A percentile compares a stretch with the other conserved stretches of the same genome.
Evolutionary conservation across 2,888 invertebrate species (phyloP).

Genomic region (Crossocerus cetratus): DNA sequence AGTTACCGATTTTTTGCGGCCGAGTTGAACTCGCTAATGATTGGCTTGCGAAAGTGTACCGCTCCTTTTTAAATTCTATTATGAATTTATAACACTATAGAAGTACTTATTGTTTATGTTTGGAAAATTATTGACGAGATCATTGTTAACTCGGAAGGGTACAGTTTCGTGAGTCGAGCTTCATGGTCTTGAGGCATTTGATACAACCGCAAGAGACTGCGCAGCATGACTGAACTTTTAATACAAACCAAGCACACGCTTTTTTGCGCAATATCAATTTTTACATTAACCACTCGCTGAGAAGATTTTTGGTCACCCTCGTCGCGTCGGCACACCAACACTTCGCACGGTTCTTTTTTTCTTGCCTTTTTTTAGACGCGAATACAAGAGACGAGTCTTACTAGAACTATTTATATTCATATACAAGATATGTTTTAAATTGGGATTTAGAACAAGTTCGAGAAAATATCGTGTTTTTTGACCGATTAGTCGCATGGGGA

Average conservation of each 20-base stretch:
- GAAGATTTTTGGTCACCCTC: constrained; percentile 24
- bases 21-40: constrained; percentile 1
- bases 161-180: neutral
- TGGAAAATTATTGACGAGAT: too few relatives aligned
- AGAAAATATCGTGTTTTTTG: too few relatives aligned
- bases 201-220: constrained; percentile 7
- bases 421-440: too few relatives aligned
- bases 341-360: constrained; percentile 11
- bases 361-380: constrained; percentile 10
- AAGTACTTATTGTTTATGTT: too few relatives aligned
- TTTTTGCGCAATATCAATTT: constrained; percentile 35
- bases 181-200: neutral
- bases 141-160: neutral
- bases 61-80: too few relatives aligned
- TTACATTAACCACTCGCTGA: constrained; percentile 52
- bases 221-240: constrained; percentile 51
- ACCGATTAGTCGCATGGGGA: too few relatives aligned
- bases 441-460: too few relatives aligned
- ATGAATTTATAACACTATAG: too few relatives aligned
- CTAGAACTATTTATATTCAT: neutral
- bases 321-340: constrained; percentile 21
- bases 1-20: too few relatives aligned
- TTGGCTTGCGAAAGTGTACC: neutral
- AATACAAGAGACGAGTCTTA: neutral
- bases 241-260: constrained; percentile 54